Evolutionary conservation across 2,113 vertebrate species (phyloP), one percentile per base, ranked within the genome.

Genomic region (Aepyceros melampus): DNA sequence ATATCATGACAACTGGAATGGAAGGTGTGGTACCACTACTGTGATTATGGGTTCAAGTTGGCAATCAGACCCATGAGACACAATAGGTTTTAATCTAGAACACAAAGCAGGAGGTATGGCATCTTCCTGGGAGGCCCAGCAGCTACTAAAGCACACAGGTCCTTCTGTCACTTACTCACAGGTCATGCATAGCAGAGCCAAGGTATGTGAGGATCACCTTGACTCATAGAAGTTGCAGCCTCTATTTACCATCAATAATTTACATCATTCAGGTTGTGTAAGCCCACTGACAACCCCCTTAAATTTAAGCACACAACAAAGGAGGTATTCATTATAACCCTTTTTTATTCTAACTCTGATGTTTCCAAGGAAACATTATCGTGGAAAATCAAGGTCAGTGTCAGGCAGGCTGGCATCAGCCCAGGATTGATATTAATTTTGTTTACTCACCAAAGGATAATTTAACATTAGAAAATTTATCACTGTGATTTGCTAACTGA

Each of bases 311-410:
- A 87, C 36, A 33, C 79, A 51, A 85, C 81, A 85, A 82, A 91
- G 83, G 58, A 87, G 23, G 47, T 27, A 36, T 64, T 67, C 55
- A 33, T 16, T 89, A n/a, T 33, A 49, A 49, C 58, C 33, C 31
- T 74, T 55, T 40, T 94, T 96, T 55, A 83, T 96, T 87, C 78
- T 31, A 78, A 71, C 29, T 74, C 49, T 25, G 19, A 17, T 5
- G 74, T 97, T 92, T 95, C 95, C 95, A 94, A 92, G 96, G 91
- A 92, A 94, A 97, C 84, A 45, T 51, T 27, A 40, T 17, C 71
- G 12, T 43, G 47, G 76, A 71, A 89, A 45, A 76, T 58, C 45
- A 76, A 89, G 51, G 36, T 81, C 94, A 88, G 23, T 33, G 43
- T 51, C 55, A 53, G 25, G 79, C n/a, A 74, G n/a, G 23, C 11